These are phyloP conservation scores for Melopsittacus undulatus DNA, from an alignment of 2,797 vertebrate species.

Conservation along the genomic window DNA sequence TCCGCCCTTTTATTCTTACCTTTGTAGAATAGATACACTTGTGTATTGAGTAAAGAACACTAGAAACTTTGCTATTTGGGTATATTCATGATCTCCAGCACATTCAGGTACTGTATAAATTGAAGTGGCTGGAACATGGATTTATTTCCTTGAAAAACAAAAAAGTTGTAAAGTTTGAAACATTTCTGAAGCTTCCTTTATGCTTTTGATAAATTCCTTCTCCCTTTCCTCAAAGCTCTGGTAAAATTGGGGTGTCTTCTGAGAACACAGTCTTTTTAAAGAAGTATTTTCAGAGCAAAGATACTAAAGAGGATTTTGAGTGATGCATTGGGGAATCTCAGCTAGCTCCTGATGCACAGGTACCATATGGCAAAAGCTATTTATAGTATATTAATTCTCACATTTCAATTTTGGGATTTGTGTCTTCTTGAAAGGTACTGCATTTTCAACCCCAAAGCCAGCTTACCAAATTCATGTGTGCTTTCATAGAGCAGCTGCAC, in stretches of 20 bases:
- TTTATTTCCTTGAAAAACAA: neutral
- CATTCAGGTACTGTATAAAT: neutral
- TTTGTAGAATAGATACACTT: neutral
- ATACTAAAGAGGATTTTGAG: neutral
- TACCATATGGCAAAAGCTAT: neutral
- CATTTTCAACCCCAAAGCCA: neutral
- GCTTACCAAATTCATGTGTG: neutral
- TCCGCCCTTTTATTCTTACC: neutral
- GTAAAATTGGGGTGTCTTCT: neutral
- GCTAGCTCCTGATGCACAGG: neutral
- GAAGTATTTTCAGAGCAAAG: neutral
- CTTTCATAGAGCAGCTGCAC: neutral
- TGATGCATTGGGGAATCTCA: neutral
- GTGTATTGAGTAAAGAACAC: neutral
- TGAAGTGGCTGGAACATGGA: neutral
- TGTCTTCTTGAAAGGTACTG: neutral
- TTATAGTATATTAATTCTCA: neutral
- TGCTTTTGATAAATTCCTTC: neutral
- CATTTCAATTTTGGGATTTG: neutral
- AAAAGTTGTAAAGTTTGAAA: neutral
- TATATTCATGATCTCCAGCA: neutral
- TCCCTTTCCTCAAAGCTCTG: neutral
- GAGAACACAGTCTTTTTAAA: neutral
- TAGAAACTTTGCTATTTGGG: neutral
- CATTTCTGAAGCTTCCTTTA: neutral